Percentiles rank a stretch among this genome's conserved stretches.
These are phyloP conservation scores for Leuciscus waleckii DNA, from an alignment of 2,797 vertebrate genomes.

Conservation along the genomic window DNA sequence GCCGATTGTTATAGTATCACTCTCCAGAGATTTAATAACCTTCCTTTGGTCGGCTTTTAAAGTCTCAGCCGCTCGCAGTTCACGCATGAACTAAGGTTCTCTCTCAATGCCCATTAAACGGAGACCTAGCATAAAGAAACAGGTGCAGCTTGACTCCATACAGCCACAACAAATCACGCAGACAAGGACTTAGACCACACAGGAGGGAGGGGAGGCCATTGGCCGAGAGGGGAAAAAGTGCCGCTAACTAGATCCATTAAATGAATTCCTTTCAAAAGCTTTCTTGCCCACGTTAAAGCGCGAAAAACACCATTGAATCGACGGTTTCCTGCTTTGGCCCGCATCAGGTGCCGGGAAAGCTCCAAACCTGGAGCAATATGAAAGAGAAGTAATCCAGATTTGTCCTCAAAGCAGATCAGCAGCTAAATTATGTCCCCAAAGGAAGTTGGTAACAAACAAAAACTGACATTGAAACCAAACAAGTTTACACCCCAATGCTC, in stretches of 20 bases:
- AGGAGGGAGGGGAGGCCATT: slow-evolving; percentile 42
- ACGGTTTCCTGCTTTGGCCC: slow-evolving; percentile 55
- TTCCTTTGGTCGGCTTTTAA: slow-evolving; percentile 37
- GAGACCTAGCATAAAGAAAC: slow-evolving; percentile 51
- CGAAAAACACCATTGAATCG: slow-evolving; percentile 22
- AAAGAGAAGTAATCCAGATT: slow-evolving; percentile 54
- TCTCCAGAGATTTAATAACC: slow-evolving; percentile 58
- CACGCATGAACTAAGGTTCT: slow-evolving; percentile 36
- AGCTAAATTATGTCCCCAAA: slow-evolving; percentile 1
- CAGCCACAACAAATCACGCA: slow-evolving; percentile 61
- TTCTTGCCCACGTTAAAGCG: slow-evolving; percentile 25
- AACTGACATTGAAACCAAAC: background rate
- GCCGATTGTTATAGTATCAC: slow-evolving; percentile 49
- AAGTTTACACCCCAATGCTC: slow-evolving; percentile 10
- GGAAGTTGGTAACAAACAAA: slow-evolving; percentile 48
- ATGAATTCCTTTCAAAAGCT: slow-evolving; percentile 54
- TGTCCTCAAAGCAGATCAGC: slow-evolving; percentile 42
- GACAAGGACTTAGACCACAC: slow-evolving; percentile 61
- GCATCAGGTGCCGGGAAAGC: slow-evolving; percentile 16
- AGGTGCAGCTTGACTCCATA: slow-evolving; percentile 60
- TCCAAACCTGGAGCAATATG: slow-evolving; percentile 51
- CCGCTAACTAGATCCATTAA: slow-evolving; percentile 52
- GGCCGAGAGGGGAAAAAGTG: slow-evolving; percentile 17
- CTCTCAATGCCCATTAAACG: slow-evolving; percentile 55
- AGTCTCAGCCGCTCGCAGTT: slow-evolving; percentile 33